Evolutionary conservation across 2,888 invertebrate species (phyloP), one percentile per base, ranked within the genome.

Genomic region (Gandaritis pyraliata): DNA sequence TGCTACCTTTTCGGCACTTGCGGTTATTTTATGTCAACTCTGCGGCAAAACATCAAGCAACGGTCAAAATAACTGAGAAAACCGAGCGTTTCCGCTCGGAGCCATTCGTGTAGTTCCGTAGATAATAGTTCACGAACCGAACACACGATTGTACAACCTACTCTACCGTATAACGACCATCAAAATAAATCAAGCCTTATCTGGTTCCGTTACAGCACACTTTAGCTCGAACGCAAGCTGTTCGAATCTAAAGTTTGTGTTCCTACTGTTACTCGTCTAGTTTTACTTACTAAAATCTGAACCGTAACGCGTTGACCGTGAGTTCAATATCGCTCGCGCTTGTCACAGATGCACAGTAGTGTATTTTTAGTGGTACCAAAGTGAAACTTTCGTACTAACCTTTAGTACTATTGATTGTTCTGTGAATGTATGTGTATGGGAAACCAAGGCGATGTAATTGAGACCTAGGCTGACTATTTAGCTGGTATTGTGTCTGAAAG

Each of bases 31-130:
- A n/a, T 63, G 68, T 66, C 66, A 64, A 64, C 60, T 58, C 11
- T 60, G 55, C 61, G 66, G 66, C 64, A 58, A 67, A 72, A 70
- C 74, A 70, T 67, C 68, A 72, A 70, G 65, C 70, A 70, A 68
- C 67, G 65, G 60, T 62, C 74, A 66, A 75, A 77, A 80, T 74
- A 79, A 72, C 75, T 81, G 81, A 80, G 82, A 82, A 80, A 77
- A 73, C 69, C 68, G 64, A 54, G 53, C 67, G 73, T 70, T 71
- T 64, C 72, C 75, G 85, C 88, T 84, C 69, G 66, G 61, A 87
- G 89, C 88, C 68, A 70, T 85, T 88, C 89, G 89, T 89, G 88
- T 75, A 65, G 33, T 70, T 66, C 64, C 62, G 65, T 58, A 64
- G 59, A 77, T 86, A 87, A 87, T 85, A 75, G 79, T 74, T 74